Percentiles rank a stretch among this genome's conserved stretches.
These are phyloP conservation scores for Glaucidium brasilianum DNA, from an alignment of 2,113 vertebrate species.

Conservation along the genomic window DNA sequence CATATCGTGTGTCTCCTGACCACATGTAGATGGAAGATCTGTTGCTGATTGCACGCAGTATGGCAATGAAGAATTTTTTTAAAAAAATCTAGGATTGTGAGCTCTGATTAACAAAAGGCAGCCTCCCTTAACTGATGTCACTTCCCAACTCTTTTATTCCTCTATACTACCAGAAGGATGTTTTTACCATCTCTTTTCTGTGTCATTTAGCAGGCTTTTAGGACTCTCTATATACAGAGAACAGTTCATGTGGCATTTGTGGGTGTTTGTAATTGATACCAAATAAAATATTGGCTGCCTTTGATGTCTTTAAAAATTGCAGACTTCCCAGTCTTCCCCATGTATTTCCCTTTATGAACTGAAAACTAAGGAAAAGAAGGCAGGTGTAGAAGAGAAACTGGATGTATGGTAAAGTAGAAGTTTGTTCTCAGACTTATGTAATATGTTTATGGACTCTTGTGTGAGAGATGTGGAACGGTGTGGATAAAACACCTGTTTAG, in stretches of 20 bases:
- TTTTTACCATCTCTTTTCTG: neutral
- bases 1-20: neutral
- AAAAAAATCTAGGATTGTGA: neutral
- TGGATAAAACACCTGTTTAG: neutral
- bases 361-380: neutral
- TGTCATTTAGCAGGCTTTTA: neutral
- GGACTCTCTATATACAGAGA: neutral
- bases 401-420: neutral
- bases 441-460: neutral
- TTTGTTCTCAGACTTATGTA: neutral
- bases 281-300: neutral
- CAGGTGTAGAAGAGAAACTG: neutral
- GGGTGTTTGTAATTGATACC: neutral
- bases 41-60: neutral
- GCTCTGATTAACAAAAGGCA: neutral
- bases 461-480: neutral
- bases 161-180: neutral
- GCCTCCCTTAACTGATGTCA: neutral
- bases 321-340: neutral
- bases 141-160: neutral
- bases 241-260: neutral
- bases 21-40: neutral
- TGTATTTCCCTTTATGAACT: neutral
- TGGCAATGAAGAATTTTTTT: neutral
- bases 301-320: neutral